Evolutionary conservation across 2,888 invertebrate species (phyloP), one percentile per base, ranked within the genome.

Genomic region (Temnothorax unifasciatus): DNA sequence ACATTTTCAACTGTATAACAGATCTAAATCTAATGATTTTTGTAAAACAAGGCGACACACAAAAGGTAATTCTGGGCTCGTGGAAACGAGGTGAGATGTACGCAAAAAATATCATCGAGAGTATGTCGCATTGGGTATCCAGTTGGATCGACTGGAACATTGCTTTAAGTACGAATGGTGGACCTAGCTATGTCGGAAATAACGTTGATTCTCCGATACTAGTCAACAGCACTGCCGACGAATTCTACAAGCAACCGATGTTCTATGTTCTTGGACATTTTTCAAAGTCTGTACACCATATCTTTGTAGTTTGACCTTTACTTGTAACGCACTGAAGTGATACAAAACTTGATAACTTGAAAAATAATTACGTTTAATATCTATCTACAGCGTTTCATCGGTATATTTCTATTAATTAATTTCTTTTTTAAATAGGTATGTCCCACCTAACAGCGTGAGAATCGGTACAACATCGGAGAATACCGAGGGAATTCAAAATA

Each of bases 61-160:
- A 68, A 68, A 95, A 95, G 82, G 97, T 97, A 0, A 92, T 95
- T 4, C 94, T 98, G 13, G 98, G 98, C 2, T 97, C 97, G 34
- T 98, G 98, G 98, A 90, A 94, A 3, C 95, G 98, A 86, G 98
- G 96, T 0, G 97, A 97, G 88, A 93, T 93, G 68, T 97, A 98
- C 25, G 84, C 84, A 25, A n/a, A 1, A 4, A 75, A 92, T 96
- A 79, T 83, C 59, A 85, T 89, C 87, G 87, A 97, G 96, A 97
- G 97, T 94, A 92, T 98, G 29, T 96, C 97, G 90, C 96, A 98
- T 94, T 97, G 96, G 95, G 97, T 97, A 0, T 96, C 96, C 21
- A 98, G 97, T 1, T 99, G 98, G 98, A 96, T 98, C 0, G 98
- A 99, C 94, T 99, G 98, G 98, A 99, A 99, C 94, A 95, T 99